Evolutionary conservation across 2,113 vertebrate genomes (phyloP).

Genomic region (Bolborhynchus lineola): DNA sequence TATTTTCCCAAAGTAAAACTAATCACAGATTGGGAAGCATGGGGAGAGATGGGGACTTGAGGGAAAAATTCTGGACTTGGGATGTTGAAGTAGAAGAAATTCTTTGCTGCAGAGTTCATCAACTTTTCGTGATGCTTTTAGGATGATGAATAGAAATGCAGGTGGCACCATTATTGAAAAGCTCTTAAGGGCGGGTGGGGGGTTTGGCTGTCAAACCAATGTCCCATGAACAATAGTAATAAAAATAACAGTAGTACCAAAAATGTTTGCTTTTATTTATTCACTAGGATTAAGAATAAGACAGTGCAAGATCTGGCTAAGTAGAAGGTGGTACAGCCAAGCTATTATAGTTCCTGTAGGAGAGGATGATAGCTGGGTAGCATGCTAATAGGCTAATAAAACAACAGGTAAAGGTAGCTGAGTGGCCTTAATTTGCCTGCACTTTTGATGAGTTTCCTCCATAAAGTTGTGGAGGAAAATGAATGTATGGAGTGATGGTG

Average conservation of each 20-base stretch:
- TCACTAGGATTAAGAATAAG: neutral
- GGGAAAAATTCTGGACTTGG: neutral
- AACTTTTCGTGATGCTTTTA: neutral
- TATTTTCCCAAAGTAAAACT: neutral
- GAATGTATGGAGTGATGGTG: neutral
- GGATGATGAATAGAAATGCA: neutral
- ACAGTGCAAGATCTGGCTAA: neutral
- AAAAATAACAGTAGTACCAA: neutral
- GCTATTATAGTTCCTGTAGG: neutral
- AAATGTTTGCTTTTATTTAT: neutral
- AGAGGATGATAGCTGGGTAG: neutral
- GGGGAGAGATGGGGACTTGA: neutral
- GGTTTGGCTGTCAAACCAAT: neutral
- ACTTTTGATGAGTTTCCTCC: neutral
- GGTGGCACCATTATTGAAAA: neutral
- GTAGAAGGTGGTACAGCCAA: neutral
- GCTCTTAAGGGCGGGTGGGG: neutral
- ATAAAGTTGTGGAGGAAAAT: neutral
- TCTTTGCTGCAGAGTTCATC: neutral
- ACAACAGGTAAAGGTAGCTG: neutral
- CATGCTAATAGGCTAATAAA: neutral
- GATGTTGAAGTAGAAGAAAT: neutral
- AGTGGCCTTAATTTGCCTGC: neutral
- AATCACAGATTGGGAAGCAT: rapidly evolving
- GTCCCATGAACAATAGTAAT: neutral